Evolutionary conservation across 2,113 vertebrate species (phyloP).

Genomic region (Herpailurus yagouaroundi): DNA sequence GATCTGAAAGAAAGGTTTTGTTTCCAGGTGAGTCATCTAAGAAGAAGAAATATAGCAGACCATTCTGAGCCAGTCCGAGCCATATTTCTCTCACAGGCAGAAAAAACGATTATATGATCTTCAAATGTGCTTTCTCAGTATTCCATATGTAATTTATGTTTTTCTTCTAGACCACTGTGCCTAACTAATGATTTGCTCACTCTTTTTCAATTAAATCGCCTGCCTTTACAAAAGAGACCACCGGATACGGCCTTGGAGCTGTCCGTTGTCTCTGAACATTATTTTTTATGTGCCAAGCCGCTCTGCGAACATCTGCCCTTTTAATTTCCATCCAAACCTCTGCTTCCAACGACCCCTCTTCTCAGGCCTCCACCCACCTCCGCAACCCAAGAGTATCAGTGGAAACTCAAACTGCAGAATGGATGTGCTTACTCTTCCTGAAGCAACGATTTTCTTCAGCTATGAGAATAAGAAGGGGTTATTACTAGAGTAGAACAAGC

Average conservation of each 20-base stretch:
- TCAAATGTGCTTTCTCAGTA: not conserved
- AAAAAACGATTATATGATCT: not conserved
- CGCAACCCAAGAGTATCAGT: not conserved
- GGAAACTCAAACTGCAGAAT: not conserved
- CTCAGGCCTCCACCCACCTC: not conserved
- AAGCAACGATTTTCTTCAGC: constrained; percentile 11
- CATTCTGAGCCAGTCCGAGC: not conserved
- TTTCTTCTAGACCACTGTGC: not conserved
- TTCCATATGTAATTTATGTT: not conserved
- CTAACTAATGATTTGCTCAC: not conserved
- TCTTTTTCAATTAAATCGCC: not conserved
- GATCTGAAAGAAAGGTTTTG: not conserved
- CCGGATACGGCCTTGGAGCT: not conserved
- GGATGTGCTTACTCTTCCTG: not conserved
- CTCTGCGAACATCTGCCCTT: not conserved
- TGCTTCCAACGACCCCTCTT: not conserved
- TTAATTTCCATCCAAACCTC: constrained; percentile 12
- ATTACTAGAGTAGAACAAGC: not conserved
- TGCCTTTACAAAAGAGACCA: constrained; percentile 25
- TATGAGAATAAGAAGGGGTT: not conserved
- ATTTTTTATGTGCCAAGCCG: not conserved
- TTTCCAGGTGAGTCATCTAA: not conserved
- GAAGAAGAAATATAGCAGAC: constrained; percentile 4
- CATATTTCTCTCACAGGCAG: not conserved
- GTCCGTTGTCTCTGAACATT: not conserved